Conservation (phyloP, 2,888 invertebrate genomes). For the Drosophila siamana region DNA sequence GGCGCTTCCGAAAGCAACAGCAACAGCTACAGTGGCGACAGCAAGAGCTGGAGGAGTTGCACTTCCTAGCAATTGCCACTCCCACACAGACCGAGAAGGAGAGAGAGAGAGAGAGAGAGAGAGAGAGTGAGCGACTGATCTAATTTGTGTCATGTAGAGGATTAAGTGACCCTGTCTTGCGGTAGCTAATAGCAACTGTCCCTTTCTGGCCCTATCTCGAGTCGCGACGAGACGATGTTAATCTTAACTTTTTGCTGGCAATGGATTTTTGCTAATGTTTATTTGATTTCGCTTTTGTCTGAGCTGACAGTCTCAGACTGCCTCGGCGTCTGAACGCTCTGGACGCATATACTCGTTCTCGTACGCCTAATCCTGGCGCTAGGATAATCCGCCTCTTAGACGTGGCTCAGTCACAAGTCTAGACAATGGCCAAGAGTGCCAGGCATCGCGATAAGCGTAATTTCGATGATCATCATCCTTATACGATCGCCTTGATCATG, state of each 20-base stretch:
- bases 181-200: conserved; percentile 63
- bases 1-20: conserved; percentile 61
- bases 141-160: conserved; percentile 62
- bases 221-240: conserved; percentile 68
- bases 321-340: too few relatives aligned
- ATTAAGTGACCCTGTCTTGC: conserved; percentile 64
- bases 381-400: conserved; percentile 79
- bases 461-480: conserved; percentile 38
- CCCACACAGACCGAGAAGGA: conserved; percentile 39
- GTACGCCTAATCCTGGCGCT: conserved; percentile 72
- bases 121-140: conserved; percentile 53
- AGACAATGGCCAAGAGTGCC: conserved; percentile 69
- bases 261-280: conserved; percentile 75
- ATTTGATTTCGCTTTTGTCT: conserved; percentile 75
- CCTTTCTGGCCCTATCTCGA: not conserved
- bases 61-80: conserved; percentile 41
- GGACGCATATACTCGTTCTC: too few relatives aligned
- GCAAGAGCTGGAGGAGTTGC: not conserved
- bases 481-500: conserved; percentile 11
- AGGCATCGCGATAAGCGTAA: conserved; percentile 65
- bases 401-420: conserved; percentile 78
- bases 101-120: too few relatives aligned
- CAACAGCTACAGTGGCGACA: not conserved
- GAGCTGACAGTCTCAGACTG: conserved; percentile 21
- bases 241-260: conserved; percentile 75